Base-by-base conservation (phyloP, 53 echinoderm and acorn worm genomes). In the Antedon mediterranea region DNA sequence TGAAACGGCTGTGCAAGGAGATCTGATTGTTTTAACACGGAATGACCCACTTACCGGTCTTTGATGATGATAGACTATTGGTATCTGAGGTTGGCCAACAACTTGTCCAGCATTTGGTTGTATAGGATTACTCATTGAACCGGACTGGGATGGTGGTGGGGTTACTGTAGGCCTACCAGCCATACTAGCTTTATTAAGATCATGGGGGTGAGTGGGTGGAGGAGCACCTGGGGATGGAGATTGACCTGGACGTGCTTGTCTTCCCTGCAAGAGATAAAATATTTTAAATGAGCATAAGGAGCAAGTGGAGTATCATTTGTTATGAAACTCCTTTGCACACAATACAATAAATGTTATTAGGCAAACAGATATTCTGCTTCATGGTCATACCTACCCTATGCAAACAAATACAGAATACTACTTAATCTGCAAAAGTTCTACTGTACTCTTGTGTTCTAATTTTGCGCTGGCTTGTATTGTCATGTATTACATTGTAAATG, bases 231-330 rank as follows among this genome's bases (percentile, higher is more conserved):
- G 57, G 14, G 57, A 57, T 57, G 57, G 57, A 57, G 57, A 57
- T 57, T 57, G 57, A 57, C 57, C 57, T 57, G 57, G 57, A 8
- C 57, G 57, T 57, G 14, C 9, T 26, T 57, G 57, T 23, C 57
- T 57, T 57, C 57, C 57, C 57, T 57, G 57, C n/a, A n/a, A n/a
- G n/a, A n/a, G n/a, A n/a, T n/a, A 57, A 57, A 57, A 57, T 57
- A 57, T 18, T 15, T 26, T 18, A 23, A 37, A 37, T 4, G 37
- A 11, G 37, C 11, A n/a, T n/a, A n/a, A n/a, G n/a, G n/a, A n/a
- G n/a, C n/a, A n/a, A n/a, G n/a, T n/a, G n/a, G n/a, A n/a, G n/a
- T n/a, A n/a, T n/a, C n/a, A n/a, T n/a, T n/a, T n/a, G n/a, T n/a
- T n/a, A n/a, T n/a, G n/a, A n/a, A n/a, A n/a, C n/a, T n/a, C n/a